Conservation (phyloP, 2,113 vertebrate species). For the Platichthys flesus region DNA sequence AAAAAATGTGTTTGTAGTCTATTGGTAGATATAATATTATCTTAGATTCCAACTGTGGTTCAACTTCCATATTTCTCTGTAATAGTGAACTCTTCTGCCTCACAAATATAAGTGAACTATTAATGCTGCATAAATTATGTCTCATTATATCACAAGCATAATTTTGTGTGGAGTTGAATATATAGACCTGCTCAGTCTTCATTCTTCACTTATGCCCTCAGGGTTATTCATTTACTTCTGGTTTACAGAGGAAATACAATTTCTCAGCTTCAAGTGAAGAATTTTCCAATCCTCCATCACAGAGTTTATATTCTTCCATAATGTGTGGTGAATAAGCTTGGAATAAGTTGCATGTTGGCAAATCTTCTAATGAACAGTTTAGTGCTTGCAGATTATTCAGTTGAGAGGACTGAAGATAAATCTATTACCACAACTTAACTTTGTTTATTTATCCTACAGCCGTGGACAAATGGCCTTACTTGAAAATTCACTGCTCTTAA, state of each 20-base stretch:
- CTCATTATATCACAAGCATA: not conserved
- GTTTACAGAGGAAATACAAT: not conserved
- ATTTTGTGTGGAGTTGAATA: not conserved
- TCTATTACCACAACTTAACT: constrained; percentile 77
- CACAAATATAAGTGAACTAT: not conserved
- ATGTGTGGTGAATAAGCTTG: constrained; percentile 63
- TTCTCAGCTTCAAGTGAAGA: constrained; percentile 20
- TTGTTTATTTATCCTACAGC: constrained; percentile 64
- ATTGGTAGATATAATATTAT: too few relatives aligned
- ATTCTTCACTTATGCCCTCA: not conserved
- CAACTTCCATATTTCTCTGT: too few relatives aligned
- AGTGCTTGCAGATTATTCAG: constrained; percentile 76
- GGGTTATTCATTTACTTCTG: constrained; percentile 12
- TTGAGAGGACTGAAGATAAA: constrained; percentile 79
- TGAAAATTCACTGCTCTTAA: constrained; percentile 35
- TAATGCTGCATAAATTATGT: not conserved
- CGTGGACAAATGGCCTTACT: constrained; percentile 21
- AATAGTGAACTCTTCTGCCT: not conserved
- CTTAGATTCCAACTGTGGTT: too few relatives aligned
- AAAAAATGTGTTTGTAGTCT: too few relatives aligned
- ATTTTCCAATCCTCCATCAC: constrained; percentile 24
- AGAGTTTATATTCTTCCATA: constrained; percentile 58
- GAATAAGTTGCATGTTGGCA: constrained; percentile 77
- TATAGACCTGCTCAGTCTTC: too few relatives aligned
- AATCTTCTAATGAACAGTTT: constrained; percentile 73